phyloP scores from a whole-genome alignment of 2,797 vertebrate genomes.

The Botia almorhae region DNA sequence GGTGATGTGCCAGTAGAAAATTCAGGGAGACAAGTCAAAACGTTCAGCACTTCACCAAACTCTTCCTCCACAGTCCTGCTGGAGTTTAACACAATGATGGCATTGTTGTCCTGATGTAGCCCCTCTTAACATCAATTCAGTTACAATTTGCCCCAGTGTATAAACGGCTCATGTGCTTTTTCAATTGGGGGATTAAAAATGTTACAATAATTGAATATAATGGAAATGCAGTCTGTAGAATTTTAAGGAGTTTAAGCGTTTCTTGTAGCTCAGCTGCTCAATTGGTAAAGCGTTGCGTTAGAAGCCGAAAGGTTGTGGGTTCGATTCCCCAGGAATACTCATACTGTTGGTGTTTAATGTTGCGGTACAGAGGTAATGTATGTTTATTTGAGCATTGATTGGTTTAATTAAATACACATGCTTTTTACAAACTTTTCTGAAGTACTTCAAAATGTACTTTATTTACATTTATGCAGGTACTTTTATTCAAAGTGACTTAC shows the following conservation, averaged over 20 bases:
- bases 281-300: too few relatives aligned
- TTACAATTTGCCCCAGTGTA: neutral
- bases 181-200: neutral
- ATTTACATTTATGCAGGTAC: too few relatives aligned
- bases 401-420: too few relatives aligned
- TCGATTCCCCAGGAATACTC: too few relatives aligned
- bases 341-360: neutral
- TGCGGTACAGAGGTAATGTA: neutral
- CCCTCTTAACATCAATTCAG: conserved; percentile 1
- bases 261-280: too few relatives aligned
- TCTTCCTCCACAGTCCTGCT: conserved; percentile 2
- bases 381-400: too few relatives aligned
- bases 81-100: conserved; percentile 14
- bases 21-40: conserved; percentile 28
- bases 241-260: neutral
- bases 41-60: conserved; percentile 11
- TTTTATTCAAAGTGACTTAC: too few relatives aligned
- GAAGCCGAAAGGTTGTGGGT: too few relatives aligned
- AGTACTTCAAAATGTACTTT: too few relatives aligned
- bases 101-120: conserved; percentile 14
- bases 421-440: too few relatives aligned
- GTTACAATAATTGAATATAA: conserved; percentile 5
- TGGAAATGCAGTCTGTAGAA: neutral
- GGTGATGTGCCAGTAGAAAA: conserved; percentile 46
- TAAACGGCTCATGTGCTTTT: conserved; percentile 7